Conservation (phyloP, 2,888 invertebrate species). For the Marronus borbonicus region DNA sequence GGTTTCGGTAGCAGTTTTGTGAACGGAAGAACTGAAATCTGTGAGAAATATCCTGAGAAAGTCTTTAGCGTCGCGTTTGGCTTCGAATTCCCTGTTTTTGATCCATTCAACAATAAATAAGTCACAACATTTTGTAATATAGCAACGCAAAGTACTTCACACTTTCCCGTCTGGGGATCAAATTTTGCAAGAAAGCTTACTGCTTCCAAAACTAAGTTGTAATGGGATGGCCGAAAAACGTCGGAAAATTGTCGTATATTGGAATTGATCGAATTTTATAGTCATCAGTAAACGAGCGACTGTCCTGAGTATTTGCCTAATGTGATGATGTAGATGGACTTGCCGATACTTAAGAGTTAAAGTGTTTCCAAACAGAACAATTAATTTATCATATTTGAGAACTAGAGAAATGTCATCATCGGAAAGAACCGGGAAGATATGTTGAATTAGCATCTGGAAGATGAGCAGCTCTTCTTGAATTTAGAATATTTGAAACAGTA, state of each 20-base stretch:
- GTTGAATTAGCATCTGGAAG: neutral
- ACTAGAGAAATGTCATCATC: neutral
- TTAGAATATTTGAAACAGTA: neutral
- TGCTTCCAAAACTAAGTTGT: neutral
- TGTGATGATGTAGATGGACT: slow-evolving; percentile 6
- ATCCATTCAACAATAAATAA: neutral
- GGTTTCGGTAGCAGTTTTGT: slow-evolving; percentile 23
- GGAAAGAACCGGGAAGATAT: neutral
- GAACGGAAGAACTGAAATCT: neutral
- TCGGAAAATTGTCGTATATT: neutral
- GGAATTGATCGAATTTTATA: neutral
- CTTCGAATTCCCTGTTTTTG: neutral
- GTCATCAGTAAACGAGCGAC: slow-evolving; percentile 4
- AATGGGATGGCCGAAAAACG: neutral
- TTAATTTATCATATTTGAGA: slow-evolving; percentile 14
- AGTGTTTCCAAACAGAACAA: neutral
- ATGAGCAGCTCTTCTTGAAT: neutral
- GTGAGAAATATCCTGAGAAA: slow-evolving; percentile 13
- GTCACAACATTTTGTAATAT: slow-evolving; percentile 5
- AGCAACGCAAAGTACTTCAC: slow-evolving; percentile 2
- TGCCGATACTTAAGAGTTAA: slow-evolving; percentile 21
- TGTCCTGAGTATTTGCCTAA: slow-evolving; percentile 11
- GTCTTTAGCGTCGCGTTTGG: neutral
- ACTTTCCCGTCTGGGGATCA: neutral
- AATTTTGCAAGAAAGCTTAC: slow-evolving; percentile 13